phyloP scores from a whole-genome alignment of 2,113 vertebrate species.

The Peromyscus leucopus region DNA sequence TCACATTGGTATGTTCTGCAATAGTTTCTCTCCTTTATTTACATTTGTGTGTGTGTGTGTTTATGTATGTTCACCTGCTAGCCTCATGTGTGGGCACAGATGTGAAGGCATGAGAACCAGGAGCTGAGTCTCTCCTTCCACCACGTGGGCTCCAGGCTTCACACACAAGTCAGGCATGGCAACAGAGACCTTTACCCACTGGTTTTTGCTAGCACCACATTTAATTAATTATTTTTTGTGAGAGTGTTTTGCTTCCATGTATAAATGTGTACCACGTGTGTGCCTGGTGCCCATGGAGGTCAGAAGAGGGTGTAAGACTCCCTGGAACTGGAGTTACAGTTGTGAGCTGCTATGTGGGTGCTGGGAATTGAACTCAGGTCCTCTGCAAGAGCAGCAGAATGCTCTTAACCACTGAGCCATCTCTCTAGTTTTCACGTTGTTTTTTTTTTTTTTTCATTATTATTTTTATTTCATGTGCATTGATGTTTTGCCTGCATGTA shows the following conservation, averaged over 20 bases:
- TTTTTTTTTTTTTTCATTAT: too few relatives aligned
- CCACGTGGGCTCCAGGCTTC: neutral
- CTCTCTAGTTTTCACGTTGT: too few relatives aligned
- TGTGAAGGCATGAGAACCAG: neutral
- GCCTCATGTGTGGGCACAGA: neutral
- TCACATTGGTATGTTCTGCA: neutral
- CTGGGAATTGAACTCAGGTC: too few relatives aligned
- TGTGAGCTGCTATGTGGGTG: neutral
- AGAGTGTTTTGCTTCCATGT: neutral
- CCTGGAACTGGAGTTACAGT: neutral
- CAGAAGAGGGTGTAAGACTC: neutral
- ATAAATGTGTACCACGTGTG: neutral
- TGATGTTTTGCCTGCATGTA: neutral
- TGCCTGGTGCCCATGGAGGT: neutral
- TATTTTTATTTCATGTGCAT: too few relatives aligned
- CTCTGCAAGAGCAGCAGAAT: too few relatives aligned
- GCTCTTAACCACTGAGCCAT: too few relatives aligned
- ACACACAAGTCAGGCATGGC: neutral
- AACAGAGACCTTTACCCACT: neutral
- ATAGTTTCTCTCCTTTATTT: neutral
- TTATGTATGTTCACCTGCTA: neutral
- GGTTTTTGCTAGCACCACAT: neutral
- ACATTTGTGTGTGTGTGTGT: neutral
- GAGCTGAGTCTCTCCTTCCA: neutral
- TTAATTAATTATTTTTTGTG: neutral